Evolutionary conservation across 1,140 invertebrate genomes (phyloP).

Genomic region (Triops longicaudatus): DNA sequence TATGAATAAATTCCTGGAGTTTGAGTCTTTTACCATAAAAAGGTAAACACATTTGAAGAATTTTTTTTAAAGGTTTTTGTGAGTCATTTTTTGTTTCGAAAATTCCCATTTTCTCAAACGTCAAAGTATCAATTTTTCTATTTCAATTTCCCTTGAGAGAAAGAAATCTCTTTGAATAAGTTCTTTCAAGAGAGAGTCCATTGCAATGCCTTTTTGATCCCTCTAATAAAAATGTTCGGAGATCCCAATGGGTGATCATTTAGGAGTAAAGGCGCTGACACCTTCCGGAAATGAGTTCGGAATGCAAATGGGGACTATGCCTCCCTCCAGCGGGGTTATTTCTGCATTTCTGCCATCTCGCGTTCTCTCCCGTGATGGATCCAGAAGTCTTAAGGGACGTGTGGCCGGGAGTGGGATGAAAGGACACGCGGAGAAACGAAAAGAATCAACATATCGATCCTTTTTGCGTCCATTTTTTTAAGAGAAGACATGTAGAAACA

Average conservation of each 20-base stretch:
- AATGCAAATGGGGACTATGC: background rate
- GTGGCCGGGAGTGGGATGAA: background rate
- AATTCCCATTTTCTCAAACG: no score
- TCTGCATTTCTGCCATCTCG: background rate
- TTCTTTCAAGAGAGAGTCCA: background rate
- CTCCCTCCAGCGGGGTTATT: background rate
- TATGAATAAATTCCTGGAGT: no score
- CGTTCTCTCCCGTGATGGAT: background rate
- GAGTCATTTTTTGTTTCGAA: no score
- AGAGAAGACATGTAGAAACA: no score
- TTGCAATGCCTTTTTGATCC: background rate
- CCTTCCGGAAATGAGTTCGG: conserved; percentile 14
- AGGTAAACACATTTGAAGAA: no score
- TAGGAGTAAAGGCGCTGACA: background rate
- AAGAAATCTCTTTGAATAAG: background rate
- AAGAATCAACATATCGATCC: conserved; percentile 12
- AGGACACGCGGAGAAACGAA: background rate
- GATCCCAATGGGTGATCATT: background rate
- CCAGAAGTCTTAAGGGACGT: background rate
- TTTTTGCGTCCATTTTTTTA: background rate
- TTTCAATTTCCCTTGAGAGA: background rate
- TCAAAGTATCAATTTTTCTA: no score
- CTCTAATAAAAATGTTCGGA: background rate
- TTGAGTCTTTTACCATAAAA: no score
- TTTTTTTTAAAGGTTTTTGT: no score